Base-by-base conservation (phyloP, 2,113 vertebrate genomes). In the Poeciliopsis turrubarensis region DNA sequence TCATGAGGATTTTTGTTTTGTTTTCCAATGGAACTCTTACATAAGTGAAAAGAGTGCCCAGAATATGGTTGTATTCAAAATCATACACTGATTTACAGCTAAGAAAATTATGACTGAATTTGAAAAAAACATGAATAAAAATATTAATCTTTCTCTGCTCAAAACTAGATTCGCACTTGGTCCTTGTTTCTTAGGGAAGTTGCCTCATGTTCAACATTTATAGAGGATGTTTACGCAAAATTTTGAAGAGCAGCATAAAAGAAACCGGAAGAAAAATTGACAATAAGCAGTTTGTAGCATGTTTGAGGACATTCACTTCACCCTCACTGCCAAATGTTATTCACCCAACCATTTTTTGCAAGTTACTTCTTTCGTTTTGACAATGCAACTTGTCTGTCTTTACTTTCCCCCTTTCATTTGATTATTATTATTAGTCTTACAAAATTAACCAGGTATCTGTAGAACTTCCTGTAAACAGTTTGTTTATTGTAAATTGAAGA, bases 1-100 rank as follows among this genome's bases (percentile, higher is more conserved):
- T 60, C 2, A 54, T n/a, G 14, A 26, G 32, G 30, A 60, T 73
- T 37, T 68, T 60, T 15, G 71, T 78, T 83, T 81, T 68, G 60
- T 75, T 82, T 80, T 44, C 60, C 70, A 64, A 70, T 73, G 72
- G 39, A 81, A 63, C 41, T 60, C 10, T 64, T 81, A 68, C 30
- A 37, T 32, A 75, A 68, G 77, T 34, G 70, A 71, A 82, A 74
- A 17, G 29, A 51, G 77, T 87, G 78, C 77, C 80, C 85, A 78
- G 51, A 70, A 65, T 63, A 67, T 83, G 44, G 30, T 76, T 39
- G 54, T 85, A 19, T 65, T 64, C 65, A 78, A 44, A 62, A 84
- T 87, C 31, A 44, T 75, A 63, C 31, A 54, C 65, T 80, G 39
- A 44, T 22, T 30, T 67, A 15, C 32, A 17, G 60, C 75, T 72